Percentiles rank a stretch among this genome's conserved stretches.
Evolutionary conservation across 2,113 vertebrate genomes (phyloP).

Genomic region (Cinclus mexicanus): DNA sequence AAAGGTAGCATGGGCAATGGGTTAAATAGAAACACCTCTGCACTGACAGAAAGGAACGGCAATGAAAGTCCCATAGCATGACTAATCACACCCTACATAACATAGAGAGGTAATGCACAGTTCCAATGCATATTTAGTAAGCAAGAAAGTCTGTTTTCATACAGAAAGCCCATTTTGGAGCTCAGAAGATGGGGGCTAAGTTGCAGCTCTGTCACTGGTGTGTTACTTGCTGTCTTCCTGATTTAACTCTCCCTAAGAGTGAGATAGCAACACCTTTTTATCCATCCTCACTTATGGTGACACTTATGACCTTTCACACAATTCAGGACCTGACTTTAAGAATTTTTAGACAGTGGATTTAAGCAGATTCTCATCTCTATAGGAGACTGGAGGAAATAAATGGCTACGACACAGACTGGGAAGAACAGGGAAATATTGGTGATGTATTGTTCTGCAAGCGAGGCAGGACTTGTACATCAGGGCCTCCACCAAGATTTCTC

Average conservation of each 20-base stretch:
- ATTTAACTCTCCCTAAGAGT: not conserved
- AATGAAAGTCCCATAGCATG: not conserved
- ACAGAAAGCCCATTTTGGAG: not conserved
- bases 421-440: not conserved
- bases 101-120: not conserved
- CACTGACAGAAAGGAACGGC: not conserved
- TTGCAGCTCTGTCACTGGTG: not conserved
- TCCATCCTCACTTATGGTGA: not conserved
- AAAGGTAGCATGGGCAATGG: not conserved
- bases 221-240: not conserved
- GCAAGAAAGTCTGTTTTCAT: not conserved
- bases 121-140: not conserved
- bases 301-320: not conserved
- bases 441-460: not conserved
- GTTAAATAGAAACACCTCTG: not conserved
- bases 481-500: not conserved
- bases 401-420: rapidly evolving
- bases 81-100: not conserved
- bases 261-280: not conserved
- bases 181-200: not conserved
- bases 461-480: not conserved
- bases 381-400: not conserved
- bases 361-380: not conserved
- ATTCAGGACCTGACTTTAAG: not conserved
- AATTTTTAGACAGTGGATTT: not conserved